A percentile compares a stretch with the other conserved stretches of the same genome.
phyloP scores from a whole-genome alignment of 2,797 vertebrate species.

The Poeciliopsis infans region DNA sequence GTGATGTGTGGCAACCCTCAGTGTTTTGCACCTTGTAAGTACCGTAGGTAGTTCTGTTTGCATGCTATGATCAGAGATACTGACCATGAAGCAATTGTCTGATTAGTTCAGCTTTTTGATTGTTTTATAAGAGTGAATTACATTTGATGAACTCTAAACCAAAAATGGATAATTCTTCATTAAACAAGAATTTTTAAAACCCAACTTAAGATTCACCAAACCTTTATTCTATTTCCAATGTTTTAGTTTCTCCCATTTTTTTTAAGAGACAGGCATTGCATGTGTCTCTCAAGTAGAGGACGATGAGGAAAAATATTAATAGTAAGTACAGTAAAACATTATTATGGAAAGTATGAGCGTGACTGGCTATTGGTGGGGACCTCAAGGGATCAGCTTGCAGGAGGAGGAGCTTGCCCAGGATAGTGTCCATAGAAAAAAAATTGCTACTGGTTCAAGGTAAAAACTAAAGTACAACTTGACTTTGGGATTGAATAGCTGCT shows the following conservation, averaged over 20 bases:
- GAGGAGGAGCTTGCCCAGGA: not conserved
- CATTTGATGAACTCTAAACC: too few relatives aligned
- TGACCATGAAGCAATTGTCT: too few relatives aligned
- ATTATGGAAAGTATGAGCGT: not conserved
- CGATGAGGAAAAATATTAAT: not conserved
- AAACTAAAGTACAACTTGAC: slow-evolving; percentile 9
- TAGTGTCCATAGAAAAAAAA: not conserved
- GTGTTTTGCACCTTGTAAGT: not conserved
- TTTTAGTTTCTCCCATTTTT: not conserved
- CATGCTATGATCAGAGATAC: too few relatives aligned
- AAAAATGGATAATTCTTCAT: too few relatives aligned
- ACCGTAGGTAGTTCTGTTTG: too few relatives aligned
- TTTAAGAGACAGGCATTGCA: not conserved
- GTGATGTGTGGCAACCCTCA: not conserved
- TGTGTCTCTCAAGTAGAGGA: not conserved
- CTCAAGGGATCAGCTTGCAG: not conserved
- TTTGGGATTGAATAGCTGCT: slow-evolving; percentile 9
- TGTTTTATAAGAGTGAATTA: too few relatives aligned
- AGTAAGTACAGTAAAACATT: not conserved
- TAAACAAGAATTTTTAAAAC: not conserved
- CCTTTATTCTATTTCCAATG: not conserved
- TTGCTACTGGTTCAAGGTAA: not conserved
- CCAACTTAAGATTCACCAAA: not conserved
- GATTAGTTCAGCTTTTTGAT: too few relatives aligned
- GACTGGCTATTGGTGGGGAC: not conserved